Evolutionary conservation across 2,888 invertebrate species (phyloP), one percentile per base, ranked within the genome.

Genomic region (Nomada lathburiana): DNA sequence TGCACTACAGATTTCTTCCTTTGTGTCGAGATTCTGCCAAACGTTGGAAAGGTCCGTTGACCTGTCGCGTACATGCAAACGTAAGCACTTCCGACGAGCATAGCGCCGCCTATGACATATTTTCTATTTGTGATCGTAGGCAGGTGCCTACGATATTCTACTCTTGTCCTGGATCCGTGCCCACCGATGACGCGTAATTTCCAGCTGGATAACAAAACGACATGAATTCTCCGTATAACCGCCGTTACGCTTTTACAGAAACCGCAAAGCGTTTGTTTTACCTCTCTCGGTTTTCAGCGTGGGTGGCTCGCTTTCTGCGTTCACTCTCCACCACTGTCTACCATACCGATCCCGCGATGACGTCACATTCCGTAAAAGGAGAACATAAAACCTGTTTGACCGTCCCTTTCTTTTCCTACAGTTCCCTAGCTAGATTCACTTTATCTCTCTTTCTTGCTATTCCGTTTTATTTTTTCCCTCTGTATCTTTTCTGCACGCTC

Each of bases 181-280:
- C 78, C 83, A 67, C 75, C 59, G 52, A 29, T 47, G 67, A 72
- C 60, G 73, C 74, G 80, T 77, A 80, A 84, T 80, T 80, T 80
- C 79, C 84, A 84, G 75, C 84, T 85, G 82, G 77, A 87, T 77
- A 81, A 87, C 85, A 81, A 85, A 81, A 86, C 78, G 77, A 86
- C 63, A 82, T 81, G 86, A 87, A 88, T 88, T 86, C 87, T 80
- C 80, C 62, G 53, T 70, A 75, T 65, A 59, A 86, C 82, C 83
- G 76, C 84, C 73, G 88, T 83, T 88, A 88, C 82, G 83, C 83
- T 74, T 70, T 73, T 74, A 57, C 57, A 83, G 74, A 85, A 89
- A 88, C 89, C 87, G 84, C 86, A 88, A 85, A 85, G 80, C 84
- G 74, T 85, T 73, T 79, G 85, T 80, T 83, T 83, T 75, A 76